phyloP scores from a whole-genome alignment of 2,113 vertebrate genomes.

The Polyodon spathula region DNA sequence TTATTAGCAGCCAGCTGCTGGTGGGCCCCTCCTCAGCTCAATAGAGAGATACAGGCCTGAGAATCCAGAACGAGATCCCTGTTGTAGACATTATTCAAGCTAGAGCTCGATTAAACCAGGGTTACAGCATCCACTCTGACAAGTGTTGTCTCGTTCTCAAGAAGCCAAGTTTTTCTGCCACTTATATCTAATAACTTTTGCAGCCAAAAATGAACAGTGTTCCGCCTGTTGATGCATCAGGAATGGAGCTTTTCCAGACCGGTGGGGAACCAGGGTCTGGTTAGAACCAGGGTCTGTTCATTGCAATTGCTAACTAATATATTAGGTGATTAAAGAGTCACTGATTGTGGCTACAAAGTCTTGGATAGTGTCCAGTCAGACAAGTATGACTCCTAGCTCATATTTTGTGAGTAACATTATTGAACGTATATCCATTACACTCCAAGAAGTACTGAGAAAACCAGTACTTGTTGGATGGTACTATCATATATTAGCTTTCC shows the following conservation, averaged over 20 bases:
- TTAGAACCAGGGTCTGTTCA: too few relatives aligned
- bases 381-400: too few relatives aligned
- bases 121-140: conserved; percentile 34
- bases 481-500: too few relatives aligned
- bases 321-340: too few relatives aligned
- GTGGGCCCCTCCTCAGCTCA: conserved; percentile 31
- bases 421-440: too few relatives aligned
- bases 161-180: conserved; percentile 23
- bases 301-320: too few relatives aligned
- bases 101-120: conserved; percentile 55
- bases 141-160: conserved; percentile 2
- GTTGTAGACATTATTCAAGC: conserved; percentile 31
- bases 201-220: conserved; percentile 12
- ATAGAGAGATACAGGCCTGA: conserved; percentile 17
- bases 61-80: conserved; percentile 35
- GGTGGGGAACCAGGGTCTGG: too few relatives aligned
- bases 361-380: too few relatives aligned
- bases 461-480: too few relatives aligned
- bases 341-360: too few relatives aligned
- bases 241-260: conserved; percentile 5
- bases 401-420: too few relatives aligned
- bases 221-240: conserved; percentile 13
- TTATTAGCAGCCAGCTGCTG: conserved; percentile 59
- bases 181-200: conserved; percentile 12
- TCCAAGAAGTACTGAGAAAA: too few relatives aligned